These are phyloP conservation scores for Squalus acanthias DNA, from an alignment of 2,797 vertebrate species.

Conservation along the genomic window DNA sequence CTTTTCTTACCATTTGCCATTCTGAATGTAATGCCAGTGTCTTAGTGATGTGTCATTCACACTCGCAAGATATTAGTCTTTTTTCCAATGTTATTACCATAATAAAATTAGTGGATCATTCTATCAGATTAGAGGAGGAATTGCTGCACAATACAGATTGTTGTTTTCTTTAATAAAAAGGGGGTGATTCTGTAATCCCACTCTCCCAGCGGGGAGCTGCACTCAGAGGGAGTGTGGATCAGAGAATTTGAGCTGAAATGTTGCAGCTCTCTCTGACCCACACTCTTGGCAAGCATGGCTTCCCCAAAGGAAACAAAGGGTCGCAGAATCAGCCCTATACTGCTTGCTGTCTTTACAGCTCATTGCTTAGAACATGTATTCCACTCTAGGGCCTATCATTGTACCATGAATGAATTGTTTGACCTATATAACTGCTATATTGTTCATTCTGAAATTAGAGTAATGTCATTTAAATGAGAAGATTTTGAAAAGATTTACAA, in stretches of 20 bases:
- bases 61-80: background rate
- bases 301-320: no score
- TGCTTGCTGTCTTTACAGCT: background rate
- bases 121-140: background rate
- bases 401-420: background rate
- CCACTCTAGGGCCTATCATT: background rate
- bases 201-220: no score
- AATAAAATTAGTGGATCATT: background rate
- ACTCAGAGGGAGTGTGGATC: no score
- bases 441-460: background rate
- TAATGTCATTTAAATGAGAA: background rate
- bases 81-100: background rate
- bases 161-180: background rate
- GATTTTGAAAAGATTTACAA: background rate
- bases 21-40: background rate
- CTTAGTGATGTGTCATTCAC: background rate
- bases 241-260: no score
- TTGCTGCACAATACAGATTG: background rate
- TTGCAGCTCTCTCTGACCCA: no score
- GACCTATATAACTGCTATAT: background rate
- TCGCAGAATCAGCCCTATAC: no score
- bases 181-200: no score
- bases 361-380: background rate
- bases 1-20: background rate
- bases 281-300: no score